These are phyloP conservation scores for Ectropis grisescens DNA, from an alignment of 1,140 invertebrate genomes.

Conservation along the genomic window DNA sequence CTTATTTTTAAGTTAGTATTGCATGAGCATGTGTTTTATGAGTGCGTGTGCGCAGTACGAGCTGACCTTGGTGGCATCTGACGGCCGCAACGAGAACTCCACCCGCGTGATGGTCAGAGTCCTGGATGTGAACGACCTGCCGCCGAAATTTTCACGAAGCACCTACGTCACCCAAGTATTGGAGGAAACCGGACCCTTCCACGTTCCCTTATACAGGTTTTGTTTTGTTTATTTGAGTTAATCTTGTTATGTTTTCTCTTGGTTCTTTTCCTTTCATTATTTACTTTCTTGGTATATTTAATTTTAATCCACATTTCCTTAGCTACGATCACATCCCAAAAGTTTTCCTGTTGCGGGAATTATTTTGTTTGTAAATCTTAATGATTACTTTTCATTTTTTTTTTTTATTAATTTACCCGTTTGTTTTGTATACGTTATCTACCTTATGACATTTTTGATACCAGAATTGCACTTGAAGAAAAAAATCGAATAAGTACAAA, in stretches of 20 bases:
- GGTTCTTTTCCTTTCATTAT: constrained; percentile 3
- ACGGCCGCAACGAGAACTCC: constrained; percentile 87
- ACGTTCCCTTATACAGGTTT: constrained; percentile 63
- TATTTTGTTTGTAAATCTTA: no score
- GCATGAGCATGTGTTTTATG: constrained; percentile 54
- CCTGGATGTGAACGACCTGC: constrained; percentile 86
- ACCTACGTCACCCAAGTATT: constrained; percentile 73
- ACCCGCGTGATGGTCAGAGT: constrained; percentile 83
- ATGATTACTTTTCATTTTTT: no score
- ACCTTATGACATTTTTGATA: no score
- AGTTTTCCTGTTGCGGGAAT: no score
- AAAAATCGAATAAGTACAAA: no score
- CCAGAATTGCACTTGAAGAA: no score
- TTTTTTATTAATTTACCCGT: no score
- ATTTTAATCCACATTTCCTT: no score
- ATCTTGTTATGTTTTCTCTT: constrained; percentile 43
- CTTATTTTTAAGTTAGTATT: no score
- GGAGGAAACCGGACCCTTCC: constrained; percentile 63
- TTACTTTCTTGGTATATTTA: no score
- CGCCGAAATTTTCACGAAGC: constrained; percentile 81
- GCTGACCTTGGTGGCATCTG: constrained; percentile 87
- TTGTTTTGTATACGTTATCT: no score
- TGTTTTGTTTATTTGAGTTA: constrained; percentile 35
- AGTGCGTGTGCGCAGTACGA: constrained; percentile 78
- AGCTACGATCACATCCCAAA: no score